Base-by-base conservation (phyloP, 53 echinoderm and acorn worm species). In the Temnopleurus reevesii region DNA sequence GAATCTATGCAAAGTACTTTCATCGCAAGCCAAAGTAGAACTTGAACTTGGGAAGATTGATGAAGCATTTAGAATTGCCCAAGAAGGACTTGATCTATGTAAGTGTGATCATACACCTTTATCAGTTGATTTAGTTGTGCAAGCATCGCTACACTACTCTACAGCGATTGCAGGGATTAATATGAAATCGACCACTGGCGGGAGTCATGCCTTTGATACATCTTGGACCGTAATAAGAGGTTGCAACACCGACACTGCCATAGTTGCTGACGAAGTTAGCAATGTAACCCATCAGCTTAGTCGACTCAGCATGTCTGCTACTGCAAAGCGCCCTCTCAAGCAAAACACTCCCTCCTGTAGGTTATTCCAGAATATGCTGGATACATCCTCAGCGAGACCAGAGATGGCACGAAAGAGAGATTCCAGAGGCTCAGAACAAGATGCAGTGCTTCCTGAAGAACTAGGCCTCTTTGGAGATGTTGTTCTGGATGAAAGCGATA, bases 401-500 rank as follows among this genome's bases (percentile, higher is more conserved):
- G 97, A 97, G 54, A 65, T 93, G 34, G 89, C 90, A 15, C 86
- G 97, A 12, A 92, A 97, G 59, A 76, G 91, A 79, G 90, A 90
- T 23, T 82, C 92, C 49, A 56, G 59, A 28, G 76, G 77, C 18
- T 71, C 43, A 76, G 91, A 89, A 10, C 47, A 61, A 18, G 55
- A 59, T 58, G 45, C 82, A 45, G 81, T 51, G 1, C 60, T 87
- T 18, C 64, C 90, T 1, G 64, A 89, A 23, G 95, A 94, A 7
- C 86, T 92, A 10, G 97, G 97, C 18, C 90, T 97, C 45, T 95
- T 97, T 66, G 87, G 88, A 59, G 97, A 97, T 59, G 89, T 95
- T 12, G 86, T 61, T 54, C 33, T 86, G 56, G 89, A 93, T 38
- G 91, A 91, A 43, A 71, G 53, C 6, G 90, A 81, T 27, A 81